Conservation (phyloP, 2,113 vertebrate species). For the Coptodon bakossiorum region DNA sequence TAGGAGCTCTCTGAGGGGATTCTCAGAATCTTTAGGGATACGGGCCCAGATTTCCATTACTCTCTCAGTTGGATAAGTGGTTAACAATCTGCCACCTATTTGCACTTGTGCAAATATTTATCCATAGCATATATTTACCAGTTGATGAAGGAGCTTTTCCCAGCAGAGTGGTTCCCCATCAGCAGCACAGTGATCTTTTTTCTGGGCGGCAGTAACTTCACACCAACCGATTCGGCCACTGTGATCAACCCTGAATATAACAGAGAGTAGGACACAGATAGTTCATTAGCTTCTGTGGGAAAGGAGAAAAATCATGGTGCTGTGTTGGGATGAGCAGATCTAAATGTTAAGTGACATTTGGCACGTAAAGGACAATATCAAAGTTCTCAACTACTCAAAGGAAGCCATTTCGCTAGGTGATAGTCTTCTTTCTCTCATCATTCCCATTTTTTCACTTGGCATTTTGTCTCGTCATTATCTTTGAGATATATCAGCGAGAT, state of each 20-base stretch:
- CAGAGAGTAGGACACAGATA: background rate
- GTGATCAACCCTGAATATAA: conserved; percentile 66
- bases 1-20: no score
- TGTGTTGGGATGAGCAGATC: background rate
- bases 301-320: background rate
- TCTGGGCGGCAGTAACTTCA: conserved; percentile 73
- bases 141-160: conserved; percentile 84
- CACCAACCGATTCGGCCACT: conserved; percentile 71
- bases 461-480: background rate
- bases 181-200: conserved; percentile 82
- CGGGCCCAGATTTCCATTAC: background rate
- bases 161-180: conserved; percentile 83
- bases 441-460: background rate
- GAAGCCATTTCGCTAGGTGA: background rate
- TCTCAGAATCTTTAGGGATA: no score
- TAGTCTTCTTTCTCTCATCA: background rate
- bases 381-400: background rate
- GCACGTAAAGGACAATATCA: background rate
- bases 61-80: background rate
- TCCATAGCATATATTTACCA: conserved; percentile 60
- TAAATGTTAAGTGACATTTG: background rate
- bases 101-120: background rate
- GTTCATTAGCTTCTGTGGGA: background rate
- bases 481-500: background rate
- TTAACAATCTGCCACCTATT: background rate